These are phyloP conservation scores for Watsonalla cultraria DNA, from an alignment of 2,888 invertebrate species.

Conservation along the genomic window DNA sequence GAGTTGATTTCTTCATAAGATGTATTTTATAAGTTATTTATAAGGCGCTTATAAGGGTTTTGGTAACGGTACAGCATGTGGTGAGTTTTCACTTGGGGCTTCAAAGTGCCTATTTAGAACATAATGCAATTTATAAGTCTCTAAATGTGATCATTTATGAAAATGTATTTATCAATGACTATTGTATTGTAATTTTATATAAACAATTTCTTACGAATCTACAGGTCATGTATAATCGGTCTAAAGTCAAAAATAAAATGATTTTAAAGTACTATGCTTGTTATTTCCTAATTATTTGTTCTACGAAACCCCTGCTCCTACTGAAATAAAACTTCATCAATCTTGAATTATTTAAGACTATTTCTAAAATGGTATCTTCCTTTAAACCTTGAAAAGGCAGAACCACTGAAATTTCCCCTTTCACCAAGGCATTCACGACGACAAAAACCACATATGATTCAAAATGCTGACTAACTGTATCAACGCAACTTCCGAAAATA, in stretches of 20 bases:
- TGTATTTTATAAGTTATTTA: constrained; percentile 6
- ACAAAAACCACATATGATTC: too few relatives aligned
- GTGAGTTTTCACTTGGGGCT: constrained; percentile 67
- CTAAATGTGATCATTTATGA: constrained; percentile 70
- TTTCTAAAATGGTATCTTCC: too few relatives aligned
- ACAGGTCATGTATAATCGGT: constrained; percentile 55
- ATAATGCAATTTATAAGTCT: constrained; percentile 62
- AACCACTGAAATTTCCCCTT: too few relatives aligned
- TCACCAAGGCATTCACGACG: too few relatives aligned
- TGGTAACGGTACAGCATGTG: constrained; percentile 71
- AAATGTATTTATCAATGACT: constrained; percentile 61
- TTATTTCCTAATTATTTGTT: not conserved
- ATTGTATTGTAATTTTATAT: constrained; percentile 61
- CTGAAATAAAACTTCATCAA: too few relatives aligned
- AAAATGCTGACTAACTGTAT: too few relatives aligned
- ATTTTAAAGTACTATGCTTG: constrained; percentile 17
- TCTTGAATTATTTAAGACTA: too few relatives aligned
- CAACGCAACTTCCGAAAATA: too few relatives aligned
- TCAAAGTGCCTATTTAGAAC: constrained; percentile 53
- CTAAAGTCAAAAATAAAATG: constrained; percentile 44
- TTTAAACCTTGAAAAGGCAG: too few relatives aligned
- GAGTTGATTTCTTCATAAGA: too few relatives aligned
- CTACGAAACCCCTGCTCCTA: too few relatives aligned
- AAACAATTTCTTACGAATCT: constrained; percentile 57
- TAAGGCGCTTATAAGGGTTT: constrained; percentile 39